Evolutionary conservation across 2,113 vertebrate species (phyloP).

Genomic region (Syrrhaptes paradoxus): DNA sequence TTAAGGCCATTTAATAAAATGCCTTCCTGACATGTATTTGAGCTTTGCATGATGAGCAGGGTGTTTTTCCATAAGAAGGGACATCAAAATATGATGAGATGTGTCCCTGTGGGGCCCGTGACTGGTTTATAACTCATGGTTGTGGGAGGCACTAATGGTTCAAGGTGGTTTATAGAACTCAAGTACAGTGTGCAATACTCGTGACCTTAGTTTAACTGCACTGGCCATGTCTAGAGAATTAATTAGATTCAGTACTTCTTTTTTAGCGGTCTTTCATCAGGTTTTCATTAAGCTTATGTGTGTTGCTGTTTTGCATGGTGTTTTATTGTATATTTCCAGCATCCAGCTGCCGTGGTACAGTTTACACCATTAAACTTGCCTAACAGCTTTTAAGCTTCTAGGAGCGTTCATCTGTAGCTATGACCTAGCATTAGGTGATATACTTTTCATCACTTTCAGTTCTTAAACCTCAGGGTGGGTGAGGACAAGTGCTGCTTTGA

Average conservation of each 20-base stretch:
- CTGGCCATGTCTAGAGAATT: background rate
- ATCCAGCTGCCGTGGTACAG: background rate
- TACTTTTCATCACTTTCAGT: background rate
- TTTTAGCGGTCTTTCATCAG: conserved; percentile 6
- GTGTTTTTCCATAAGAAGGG: background rate
- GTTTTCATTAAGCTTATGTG: conserved; percentile 34
- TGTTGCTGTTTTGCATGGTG: background rate
- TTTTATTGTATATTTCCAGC: background rate
- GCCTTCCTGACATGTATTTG: background rate
- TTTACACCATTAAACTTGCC: background rate
- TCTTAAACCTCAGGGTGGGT: background rate
- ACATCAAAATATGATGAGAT: background rate
- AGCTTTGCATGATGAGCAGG: background rate
- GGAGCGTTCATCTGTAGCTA: background rate
- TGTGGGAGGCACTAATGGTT: background rate
- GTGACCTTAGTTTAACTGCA: conserved; percentile 30
- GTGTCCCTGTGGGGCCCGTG: background rate
- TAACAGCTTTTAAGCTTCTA: background rate
- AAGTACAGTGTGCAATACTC: background rate
- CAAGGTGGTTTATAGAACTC: background rate
- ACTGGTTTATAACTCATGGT: background rate
- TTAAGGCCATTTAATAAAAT: background rate
- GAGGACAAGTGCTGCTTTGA: background rate
- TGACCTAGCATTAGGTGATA: background rate
- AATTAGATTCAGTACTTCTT: background rate